These are phyloP conservation scores for Scolopax bukidnonensis DNA, from an alignment of 2,797 vertebrate species.

Conservation along the genomic window DNA sequence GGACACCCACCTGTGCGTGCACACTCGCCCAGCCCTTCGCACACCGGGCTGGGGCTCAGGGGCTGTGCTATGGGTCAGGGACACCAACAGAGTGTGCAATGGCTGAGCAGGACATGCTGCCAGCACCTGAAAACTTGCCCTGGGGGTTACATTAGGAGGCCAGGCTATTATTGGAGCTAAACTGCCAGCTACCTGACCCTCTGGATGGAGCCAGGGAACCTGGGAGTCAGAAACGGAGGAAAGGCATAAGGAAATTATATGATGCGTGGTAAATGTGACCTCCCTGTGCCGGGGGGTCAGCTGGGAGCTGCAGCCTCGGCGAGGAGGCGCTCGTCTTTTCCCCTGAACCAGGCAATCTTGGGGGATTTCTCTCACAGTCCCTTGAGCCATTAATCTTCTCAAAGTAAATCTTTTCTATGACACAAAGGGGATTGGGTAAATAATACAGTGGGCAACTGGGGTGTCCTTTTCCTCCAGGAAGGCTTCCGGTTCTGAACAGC, in stretches of 20 bases:
- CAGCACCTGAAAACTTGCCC: rapidly evolving
- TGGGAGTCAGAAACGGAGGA: neutral
- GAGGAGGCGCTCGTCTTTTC: neutral
- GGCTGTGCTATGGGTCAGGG: neutral
- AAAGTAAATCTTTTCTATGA: slow-evolving; percentile 43
- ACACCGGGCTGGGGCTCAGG: neutral
- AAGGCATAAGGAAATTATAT: neutral
- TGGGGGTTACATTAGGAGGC: neutral
- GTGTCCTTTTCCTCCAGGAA: slow-evolving; percentile 15
- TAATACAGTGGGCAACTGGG: neutral
- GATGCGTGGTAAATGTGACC: rapidly evolving
- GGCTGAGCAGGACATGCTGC: neutral
- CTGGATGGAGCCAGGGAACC: neutral
- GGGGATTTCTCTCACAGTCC: slow-evolving; percentile 41
- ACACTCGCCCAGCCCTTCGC: neutral
- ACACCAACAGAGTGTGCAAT: rapidly evolving
- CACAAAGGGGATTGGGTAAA: slow-evolving; percentile 52
- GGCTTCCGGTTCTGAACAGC: neutral
- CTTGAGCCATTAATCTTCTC: slow-evolving; percentile 64
- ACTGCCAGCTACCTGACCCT: rapidly evolving
- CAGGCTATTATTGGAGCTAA: neutral
- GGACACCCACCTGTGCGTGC: neutral
- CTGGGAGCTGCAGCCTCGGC: rapidly evolving
- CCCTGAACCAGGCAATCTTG: slow-evolving; percentile 49
- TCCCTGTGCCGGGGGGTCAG: neutral